Conservation (phyloP, 2,888 invertebrate genomes). For the Tetranychus piercei region DNA sequence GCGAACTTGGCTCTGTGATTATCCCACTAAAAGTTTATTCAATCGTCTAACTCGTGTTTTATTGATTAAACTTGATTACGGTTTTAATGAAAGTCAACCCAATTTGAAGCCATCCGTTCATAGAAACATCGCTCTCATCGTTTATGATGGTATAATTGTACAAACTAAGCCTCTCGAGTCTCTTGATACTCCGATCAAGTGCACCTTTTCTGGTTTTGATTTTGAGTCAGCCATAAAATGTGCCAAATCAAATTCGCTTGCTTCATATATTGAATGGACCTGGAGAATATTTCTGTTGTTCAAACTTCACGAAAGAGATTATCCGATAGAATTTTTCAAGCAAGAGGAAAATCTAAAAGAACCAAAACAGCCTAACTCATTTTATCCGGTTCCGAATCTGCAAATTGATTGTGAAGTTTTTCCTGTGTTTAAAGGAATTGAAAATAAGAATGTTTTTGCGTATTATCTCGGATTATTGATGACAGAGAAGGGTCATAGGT, state of each 20-base stretch:
- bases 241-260: background rate
- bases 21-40: conserved; percentile 11
- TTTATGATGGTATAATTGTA: conserved; percentile 16
- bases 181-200: conserved; percentile 1
- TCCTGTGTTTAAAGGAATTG: conserved; percentile 15
- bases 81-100: conserved; percentile 5
- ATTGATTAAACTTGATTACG: conserved; percentile 19
- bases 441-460: conserved; percentile 17
- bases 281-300: conserved; percentile 20
- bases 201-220: conserved; percentile 8
- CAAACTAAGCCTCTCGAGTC: background rate
- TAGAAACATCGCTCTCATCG: conserved; percentile 13
- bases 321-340: background rate
- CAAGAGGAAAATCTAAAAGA: background rate
- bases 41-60: conserved; percentile 20
- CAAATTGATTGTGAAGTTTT: conserved; percentile 15
- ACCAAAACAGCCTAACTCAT: background rate
- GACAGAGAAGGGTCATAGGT: conserved; percentile 21
- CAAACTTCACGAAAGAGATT: conserved; percentile 18
- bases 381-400: conserved; percentile 13
- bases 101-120: conserved; percentile 13
- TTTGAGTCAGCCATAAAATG: background rate
- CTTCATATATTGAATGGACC: conserved; percentile 15
- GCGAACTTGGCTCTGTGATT: conserved; percentile 16
- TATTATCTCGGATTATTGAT: conserved; percentile 20